phyloP scores from a whole-genome alignment of 2,797 vertebrate genomes.

The Mareca strepera region DNA sequence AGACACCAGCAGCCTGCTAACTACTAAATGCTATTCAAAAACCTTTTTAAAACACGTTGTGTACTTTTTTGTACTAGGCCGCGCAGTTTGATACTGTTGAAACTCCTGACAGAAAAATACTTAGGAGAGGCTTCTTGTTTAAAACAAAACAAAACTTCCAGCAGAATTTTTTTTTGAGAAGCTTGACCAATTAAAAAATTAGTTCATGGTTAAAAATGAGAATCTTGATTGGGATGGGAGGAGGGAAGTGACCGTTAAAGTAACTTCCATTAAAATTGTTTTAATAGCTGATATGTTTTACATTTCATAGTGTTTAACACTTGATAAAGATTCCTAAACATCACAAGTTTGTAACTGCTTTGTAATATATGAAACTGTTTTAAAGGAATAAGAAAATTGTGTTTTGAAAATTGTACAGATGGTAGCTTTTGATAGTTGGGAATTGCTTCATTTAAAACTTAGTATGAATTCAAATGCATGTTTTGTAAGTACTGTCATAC shows the following conservation, averaged over 20 bases:
- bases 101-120: conserved; percentile 58
- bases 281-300: conserved; percentile 69
- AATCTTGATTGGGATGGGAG: conserved; percentile 64
- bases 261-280: conserved; percentile 73
- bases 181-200: conserved; percentile 49
- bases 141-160: not conserved
- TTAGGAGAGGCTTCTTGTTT: conserved; percentile 73
- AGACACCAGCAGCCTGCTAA: conserved; percentile 88
- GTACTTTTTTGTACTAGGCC: conserved; percentile 70
- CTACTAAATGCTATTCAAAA: conserved; percentile 84
- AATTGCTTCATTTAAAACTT: conserved; percentile 66
- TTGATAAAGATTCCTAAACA: conserved; percentile 45
- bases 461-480: conserved; percentile 61
- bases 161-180: conserved; percentile 54
- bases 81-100: conserved; percentile 70
- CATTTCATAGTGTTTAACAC: conserved; percentile 70
- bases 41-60: conserved; percentile 69
- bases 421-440: conserved; percentile 54
- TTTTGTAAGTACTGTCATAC: conserved; percentile 58
- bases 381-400: conserved; percentile 31
- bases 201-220: conserved; percentile 14
- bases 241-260: conserved; percentile 43
- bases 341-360: conserved; percentile 70
- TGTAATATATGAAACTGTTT: conserved; percentile 67
- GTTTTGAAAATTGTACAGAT: conserved; percentile 65